These are phyloP conservation scores for Temnothorax curvispinosus DNA, from an alignment of 1,140 invertebrate genomes.

Conservation along the genomic window DNA sequence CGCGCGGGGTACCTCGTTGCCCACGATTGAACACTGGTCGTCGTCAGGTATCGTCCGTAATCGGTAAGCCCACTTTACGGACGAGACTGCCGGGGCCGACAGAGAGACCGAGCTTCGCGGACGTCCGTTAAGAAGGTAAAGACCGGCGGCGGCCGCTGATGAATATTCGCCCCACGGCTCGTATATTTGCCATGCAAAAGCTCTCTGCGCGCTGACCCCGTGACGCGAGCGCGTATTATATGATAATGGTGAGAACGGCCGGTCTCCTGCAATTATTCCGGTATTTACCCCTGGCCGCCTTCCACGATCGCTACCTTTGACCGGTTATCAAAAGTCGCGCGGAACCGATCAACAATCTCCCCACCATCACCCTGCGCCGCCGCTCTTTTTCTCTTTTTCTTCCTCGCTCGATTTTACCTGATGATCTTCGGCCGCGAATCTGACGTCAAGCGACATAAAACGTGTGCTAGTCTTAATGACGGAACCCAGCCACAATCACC, in stretches of 20 bases:
- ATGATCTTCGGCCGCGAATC: neutral
- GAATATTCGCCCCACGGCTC: slow-evolving; percentile 23
- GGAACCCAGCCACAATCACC: neutral
- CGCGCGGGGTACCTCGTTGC: neutral
- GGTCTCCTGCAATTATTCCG: neutral
- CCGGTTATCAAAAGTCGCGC: neutral
- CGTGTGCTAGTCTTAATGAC: neutral
- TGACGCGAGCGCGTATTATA: slow-evolving; percentile 32
- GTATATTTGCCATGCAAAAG: slow-evolving; percentile 42
- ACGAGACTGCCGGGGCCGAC: neutral
- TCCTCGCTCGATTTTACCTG: neutral
- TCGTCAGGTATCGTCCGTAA: neutral
- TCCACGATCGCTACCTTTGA: slow-evolving; percentile 28
- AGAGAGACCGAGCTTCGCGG: slow-evolving; percentile 8
- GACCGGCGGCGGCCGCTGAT: neutral
- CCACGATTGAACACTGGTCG: neutral
- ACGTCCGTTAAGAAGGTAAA: slow-evolving; percentile 46
- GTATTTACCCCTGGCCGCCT: neutral
- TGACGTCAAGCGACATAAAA: neutral
- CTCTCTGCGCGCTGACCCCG: slow-evolving; percentile 18
- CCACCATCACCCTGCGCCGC: no score
- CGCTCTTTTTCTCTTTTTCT: neutral
- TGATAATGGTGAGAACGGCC: slow-evolving; percentile 28
- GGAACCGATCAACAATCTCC: neutral
- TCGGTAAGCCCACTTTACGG: neutral